phyloP scores from a whole-genome alignment of 2,888 invertebrate species.

The Eupithecia subfuscata region DNA sequence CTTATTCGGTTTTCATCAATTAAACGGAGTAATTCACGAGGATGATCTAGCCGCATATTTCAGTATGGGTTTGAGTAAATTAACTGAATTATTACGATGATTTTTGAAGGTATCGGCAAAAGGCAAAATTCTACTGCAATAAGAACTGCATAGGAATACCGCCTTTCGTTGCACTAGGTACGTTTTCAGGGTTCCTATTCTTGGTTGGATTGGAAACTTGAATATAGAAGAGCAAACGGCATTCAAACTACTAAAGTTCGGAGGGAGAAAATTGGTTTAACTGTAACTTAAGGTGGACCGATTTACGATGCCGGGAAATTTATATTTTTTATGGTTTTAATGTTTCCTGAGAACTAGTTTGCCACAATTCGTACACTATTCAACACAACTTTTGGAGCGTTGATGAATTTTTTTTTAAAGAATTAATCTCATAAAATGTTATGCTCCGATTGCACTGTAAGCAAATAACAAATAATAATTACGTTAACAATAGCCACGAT shows the following conservation, averaged over 20 bases:
- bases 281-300: not conserved
- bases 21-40: too few relatives aligned
- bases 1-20: too few relatives aligned
- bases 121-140: not conserved
- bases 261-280: not conserved
- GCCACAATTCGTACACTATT: not conserved
- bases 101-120: not conserved
- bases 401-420: too few relatives aligned
- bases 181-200: not conserved
- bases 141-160: not conserved
- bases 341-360: not conserved
- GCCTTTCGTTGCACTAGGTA: slow-evolving; percentile 3
- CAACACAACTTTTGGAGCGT: not conserved
- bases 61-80: not conserved
- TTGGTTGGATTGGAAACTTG: slow-evolving; percentile 2
- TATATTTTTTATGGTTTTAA: not conserved
- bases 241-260: not conserved
- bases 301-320: not conserved
- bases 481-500: not conserved
- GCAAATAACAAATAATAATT: not conserved
- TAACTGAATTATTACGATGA: not conserved
- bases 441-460: not conserved
- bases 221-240: not conserved
- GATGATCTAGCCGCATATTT: too few relatives aligned
- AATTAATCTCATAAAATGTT: too few relatives aligned